phyloP scores from a whole-genome alignment of 1,140 invertebrate species.

The Heliconius nattereri region DNA sequence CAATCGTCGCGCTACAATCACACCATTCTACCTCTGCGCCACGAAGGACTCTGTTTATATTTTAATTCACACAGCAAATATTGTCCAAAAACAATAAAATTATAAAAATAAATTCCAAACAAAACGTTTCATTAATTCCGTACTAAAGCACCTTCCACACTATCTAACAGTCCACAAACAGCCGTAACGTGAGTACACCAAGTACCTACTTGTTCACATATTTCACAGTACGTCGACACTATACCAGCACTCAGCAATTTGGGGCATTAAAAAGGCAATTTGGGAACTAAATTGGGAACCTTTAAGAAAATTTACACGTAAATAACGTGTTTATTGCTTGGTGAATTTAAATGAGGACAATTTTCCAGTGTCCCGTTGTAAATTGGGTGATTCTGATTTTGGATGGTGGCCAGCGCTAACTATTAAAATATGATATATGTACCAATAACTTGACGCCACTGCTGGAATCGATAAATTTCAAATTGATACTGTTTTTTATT shows the following conservation, averaged over 20 bases:
- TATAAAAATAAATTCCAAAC: too few relatives aligned
- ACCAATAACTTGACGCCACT: not conserved
- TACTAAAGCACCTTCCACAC: not conserved
- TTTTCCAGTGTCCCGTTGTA: conserved; percentile 15
- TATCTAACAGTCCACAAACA: not conserved
- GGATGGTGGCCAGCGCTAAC: conserved; percentile 14
- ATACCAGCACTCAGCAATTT: conserved; percentile 24
- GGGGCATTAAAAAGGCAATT: conserved; percentile 36
- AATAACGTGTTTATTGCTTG: conserved; percentile 38
- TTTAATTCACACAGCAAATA: too few relatives aligned
- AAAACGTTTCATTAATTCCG: not conserved
- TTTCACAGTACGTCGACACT: conserved; percentile 18
- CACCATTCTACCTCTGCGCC: too few relatives aligned
- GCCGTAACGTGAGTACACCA: not conserved
- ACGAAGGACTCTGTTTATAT: too few relatives aligned
- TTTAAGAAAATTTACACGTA: conserved; percentile 41
- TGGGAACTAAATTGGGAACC: conserved; percentile 31
- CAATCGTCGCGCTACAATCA: too few relatives aligned
- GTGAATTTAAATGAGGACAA: conserved; percentile 22
- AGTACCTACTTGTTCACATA: not conserved
- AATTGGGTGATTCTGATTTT: conserved; percentile 8
- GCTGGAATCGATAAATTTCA: not conserved
- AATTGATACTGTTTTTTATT: not conserved
- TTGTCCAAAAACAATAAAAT: too few relatives aligned
- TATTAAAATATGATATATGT: conserved; percentile 4